Evolutionary conservation across 2,888 invertebrate genomes (phyloP).

Genomic region (Nipponacmea schrenckii): DNA sequence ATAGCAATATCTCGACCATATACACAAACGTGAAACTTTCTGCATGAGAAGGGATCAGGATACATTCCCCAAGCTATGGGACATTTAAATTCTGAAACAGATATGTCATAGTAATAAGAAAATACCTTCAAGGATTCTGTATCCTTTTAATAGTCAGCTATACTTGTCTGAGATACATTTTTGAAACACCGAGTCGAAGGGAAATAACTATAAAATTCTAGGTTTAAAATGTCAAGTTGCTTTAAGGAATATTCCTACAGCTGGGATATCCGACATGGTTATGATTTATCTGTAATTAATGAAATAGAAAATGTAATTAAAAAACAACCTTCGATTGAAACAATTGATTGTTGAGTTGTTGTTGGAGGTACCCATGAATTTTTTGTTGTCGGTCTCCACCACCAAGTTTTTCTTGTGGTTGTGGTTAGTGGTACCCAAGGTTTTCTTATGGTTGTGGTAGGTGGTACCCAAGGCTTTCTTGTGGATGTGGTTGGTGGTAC

Average conservation of each 20-base stretch:
- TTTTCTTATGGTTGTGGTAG: slow-evolving; percentile 8
- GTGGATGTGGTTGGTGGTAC: slow-evolving; percentile 9
- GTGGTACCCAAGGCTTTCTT: slow-evolving; percentile 12
- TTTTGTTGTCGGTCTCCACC: slow-evolving; percentile 8
- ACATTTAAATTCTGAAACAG: slow-evolving; percentile 13
- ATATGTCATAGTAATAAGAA: too few relatives aligned
- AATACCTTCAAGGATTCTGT: too few relatives aligned
- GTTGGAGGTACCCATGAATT: not conserved
- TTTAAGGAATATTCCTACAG: not conserved
- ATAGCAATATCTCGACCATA: not conserved
- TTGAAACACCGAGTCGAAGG: not conserved
- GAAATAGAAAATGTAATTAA: not conserved
- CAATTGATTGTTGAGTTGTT: not conserved
- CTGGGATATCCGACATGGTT: not conserved
- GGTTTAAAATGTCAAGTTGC: not conserved
- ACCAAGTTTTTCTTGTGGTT: not conserved
- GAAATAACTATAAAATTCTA: not conserved
- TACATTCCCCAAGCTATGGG: not conserved
- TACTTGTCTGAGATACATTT: not conserved
- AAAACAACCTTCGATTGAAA: too few relatives aligned
- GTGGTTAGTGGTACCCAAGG: slow-evolving; percentile 7
- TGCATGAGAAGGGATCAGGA: slow-evolving; percentile 11
- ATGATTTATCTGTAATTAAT: not conserved
- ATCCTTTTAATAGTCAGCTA: not conserved
- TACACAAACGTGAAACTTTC: slow-evolving; percentile 12